Base-by-base conservation (phyloP, 2,888 invertebrate genomes). In the Helicoverpa assulta region DNA sequence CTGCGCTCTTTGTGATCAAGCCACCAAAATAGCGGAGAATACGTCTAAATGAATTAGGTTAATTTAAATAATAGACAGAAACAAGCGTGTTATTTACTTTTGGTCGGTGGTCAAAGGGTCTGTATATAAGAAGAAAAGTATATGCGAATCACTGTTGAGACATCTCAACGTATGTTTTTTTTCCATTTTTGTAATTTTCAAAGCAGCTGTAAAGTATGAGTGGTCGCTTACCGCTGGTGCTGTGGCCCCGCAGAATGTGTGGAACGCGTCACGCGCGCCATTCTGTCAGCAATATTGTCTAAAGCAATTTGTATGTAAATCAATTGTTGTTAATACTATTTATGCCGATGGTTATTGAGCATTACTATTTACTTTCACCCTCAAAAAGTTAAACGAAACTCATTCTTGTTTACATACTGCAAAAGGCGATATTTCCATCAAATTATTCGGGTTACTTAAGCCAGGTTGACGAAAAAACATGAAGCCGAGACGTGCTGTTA, bases 261-360 rank as follows among this genome's bases (percentile, higher is more conserved):
- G 90, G 89, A 86, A 82, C 93, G 93, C 94, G 92, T 94, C 93
- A 94, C 93, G 93, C 94, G 92, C 92, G 92, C 93, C 93, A 92
- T 95, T 94, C 94, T 92, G 92, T 94, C 93, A 93, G 94, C 95
- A 93, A 94, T 95, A 95, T 95, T 94, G 95, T 95, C 95, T 95
- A 94, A 94, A 95, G 95, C 95, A 95, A 95, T 95, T 95, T 95
- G 95, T 95, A 95, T 95, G 95, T 94, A 94, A 95, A 95, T 95
- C 95, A 94, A 94, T 95, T 94, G 95, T 95, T 95, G 94, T 95
- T 95, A 95, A 95, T 95, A 94, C 94, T 95, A 95, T 95, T 95
- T 95, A 94, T 94, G 93, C 84, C 93, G 90, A 93, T 92, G 94
- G 94, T 95, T 94, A 95, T 94, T 92, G 94, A 92, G 94, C 94